phyloP scores from a whole-genome alignment of 2,113 vertebrate genomes.

The Sylvilagus bachmani region DNA sequence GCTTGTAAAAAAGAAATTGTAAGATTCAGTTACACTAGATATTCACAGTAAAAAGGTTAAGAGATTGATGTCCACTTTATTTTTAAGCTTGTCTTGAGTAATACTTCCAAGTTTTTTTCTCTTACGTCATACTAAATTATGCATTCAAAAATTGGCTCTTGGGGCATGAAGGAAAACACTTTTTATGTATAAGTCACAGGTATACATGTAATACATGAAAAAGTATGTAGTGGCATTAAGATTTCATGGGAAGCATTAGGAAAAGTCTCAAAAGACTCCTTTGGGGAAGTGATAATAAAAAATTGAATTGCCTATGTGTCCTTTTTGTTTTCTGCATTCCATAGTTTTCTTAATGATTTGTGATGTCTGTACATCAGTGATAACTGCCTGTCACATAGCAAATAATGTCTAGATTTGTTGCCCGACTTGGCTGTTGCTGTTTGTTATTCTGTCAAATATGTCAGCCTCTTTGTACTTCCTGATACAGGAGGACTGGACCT shows the following conservation, averaged over 20 bases:
- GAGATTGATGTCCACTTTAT: not conserved
- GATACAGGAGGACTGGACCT: not conserved
- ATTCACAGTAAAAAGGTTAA: not conserved
- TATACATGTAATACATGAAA: not conserved
- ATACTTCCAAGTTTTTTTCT: not conserved
- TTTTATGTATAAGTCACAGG: not conserved
- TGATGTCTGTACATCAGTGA: not conserved
- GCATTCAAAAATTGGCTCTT: constrained; percentile 35
- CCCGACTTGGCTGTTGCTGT: not conserved
- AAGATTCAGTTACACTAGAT: not conserved
- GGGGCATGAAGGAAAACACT: not conserved
- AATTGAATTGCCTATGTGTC: not conserved
- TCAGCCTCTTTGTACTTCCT: constrained; percentile 1
- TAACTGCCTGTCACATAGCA: not conserved
- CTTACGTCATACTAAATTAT: not conserved
- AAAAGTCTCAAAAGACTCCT: not conserved
- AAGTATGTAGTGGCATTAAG: not conserved
- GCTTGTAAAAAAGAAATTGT: not conserved
- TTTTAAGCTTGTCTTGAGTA: constrained; percentile 1
- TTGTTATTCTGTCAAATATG: not conserved
- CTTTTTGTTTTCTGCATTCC: constrained; percentile 15
- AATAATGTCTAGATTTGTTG: not conserved
- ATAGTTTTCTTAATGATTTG: constrained; percentile 23
- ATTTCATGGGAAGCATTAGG: not conserved
- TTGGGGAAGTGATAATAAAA: not conserved